Conservation (phyloP, 2,797 vertebrate genomes). For the Serranus cabrilla region DNA sequence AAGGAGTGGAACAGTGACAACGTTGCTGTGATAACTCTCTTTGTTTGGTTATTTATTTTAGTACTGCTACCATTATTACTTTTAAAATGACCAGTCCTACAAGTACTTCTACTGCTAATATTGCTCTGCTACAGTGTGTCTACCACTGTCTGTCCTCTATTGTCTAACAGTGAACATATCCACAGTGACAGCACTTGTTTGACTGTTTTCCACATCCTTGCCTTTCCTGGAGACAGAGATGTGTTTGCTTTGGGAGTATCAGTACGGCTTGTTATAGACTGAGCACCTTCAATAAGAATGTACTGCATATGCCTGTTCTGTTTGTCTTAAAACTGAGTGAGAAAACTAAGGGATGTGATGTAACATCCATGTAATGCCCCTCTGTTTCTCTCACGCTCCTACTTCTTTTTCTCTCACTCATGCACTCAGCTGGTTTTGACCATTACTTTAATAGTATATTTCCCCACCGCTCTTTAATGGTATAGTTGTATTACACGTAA, state of each 20-base stretch:
- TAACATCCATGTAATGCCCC: conserved; percentile 75
- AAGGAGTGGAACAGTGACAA: conserved; percentile 5
- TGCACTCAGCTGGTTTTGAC: conserved; percentile 61
- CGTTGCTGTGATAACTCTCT: background rate
- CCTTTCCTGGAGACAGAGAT: conserved; percentile 24
- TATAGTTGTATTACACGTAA: conserved; percentile 61
- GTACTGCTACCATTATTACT: background rate
- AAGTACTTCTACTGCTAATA: background rate
- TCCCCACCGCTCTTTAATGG: conserved; percentile 70
- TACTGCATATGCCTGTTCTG: conserved; percentile 38
- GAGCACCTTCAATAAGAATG: conserved; percentile 35
- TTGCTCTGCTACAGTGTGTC: background rate
- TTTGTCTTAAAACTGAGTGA: conserved; percentile 63
- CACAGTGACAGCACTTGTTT: conserved; percentile 22
- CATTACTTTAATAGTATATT: conserved; percentile 78
- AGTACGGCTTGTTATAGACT: conserved; percentile 28
- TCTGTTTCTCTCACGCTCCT: conserved; percentile 28
- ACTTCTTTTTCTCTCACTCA: conserved; percentile 38
- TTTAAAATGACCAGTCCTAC: background rate
- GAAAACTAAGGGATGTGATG: conserved; percentile 79
- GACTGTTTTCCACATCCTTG: conserved; percentile 27
- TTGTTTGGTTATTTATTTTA: conserved; percentile 13
- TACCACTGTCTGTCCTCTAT: conserved; percentile 5
- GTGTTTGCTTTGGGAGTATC: conserved; percentile 23
- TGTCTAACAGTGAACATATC: conserved; percentile 18